These are phyloP conservation scores for Drosophila fulvimacula DNA, from an alignment of 2,888 invertebrate species.

Conservation along the genomic window DNA sequence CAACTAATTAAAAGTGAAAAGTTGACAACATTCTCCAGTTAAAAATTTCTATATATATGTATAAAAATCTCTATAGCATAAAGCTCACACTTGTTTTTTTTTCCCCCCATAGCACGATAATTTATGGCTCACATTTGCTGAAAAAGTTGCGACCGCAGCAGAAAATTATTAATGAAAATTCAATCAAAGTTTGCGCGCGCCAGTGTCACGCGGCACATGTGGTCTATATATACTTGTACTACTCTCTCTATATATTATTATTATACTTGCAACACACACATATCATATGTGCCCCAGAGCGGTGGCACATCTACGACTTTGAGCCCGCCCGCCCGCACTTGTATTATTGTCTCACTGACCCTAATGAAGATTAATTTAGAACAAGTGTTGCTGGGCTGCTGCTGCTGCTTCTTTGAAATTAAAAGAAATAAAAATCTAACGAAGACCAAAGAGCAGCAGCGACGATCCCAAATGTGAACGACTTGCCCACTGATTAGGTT, in stretches of 20 bases:
- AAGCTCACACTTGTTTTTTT: constrained; percentile 21
- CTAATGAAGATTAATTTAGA: constrained; percentile 78
- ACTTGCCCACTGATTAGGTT: constrained; percentile 32
- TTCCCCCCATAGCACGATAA: constrained; percentile 35
- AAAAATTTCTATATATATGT: constrained; percentile 33
- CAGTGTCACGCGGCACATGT: constrained; percentile 2
- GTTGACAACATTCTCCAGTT: constrained; percentile 73
- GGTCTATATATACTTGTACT: no score
- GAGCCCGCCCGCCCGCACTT: constrained; percentile 33
- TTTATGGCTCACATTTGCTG: constrained; percentile 57
- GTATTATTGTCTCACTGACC: constrained; percentile 56
- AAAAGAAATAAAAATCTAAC: constrained; percentile 23
- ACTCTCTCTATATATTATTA: constrained; percentile 37
- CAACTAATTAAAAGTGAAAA: constrained; percentile 78
- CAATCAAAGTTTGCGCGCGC: constrained; percentile 65
- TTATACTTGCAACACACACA: constrained; percentile 1
- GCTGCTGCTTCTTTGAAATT: constrained; percentile 16
- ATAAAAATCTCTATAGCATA: constrained; percentile 17
- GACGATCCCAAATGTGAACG: constrained; percentile 6
- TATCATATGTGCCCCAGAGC: constrained; percentile 16
- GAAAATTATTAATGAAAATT: constrained; percentile 70
- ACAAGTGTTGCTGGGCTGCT: constrained; percentile 45
- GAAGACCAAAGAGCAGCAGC: constrained; percentile 8
- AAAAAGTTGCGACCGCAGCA: constrained; percentile 66
- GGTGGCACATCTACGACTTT: constrained; percentile 30